phyloP scores from a whole-genome alignment of 1,140 invertebrate species.

The Brachionus calyciflorus region DNA sequence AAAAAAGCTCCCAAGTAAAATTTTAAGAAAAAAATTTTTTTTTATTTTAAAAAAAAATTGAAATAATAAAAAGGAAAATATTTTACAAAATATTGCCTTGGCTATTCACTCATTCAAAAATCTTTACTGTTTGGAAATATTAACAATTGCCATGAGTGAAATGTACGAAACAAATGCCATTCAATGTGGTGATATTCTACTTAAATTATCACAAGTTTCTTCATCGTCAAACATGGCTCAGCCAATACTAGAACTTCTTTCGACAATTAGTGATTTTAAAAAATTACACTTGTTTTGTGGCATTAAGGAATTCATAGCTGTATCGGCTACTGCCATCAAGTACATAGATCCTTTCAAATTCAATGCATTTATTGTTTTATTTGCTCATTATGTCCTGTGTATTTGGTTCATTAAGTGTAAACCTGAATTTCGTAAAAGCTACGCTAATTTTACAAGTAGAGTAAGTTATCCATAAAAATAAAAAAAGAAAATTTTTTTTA shows the following conservation, averaged over 20 bases:
- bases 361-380: constrained; percentile 37
- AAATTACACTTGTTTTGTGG: constrained; percentile 7
- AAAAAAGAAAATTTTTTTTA: too few species aligned
- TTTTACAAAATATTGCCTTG: constrained; percentile 31
- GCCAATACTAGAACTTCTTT: constrained; percentile 34
- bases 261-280: constrained; percentile 38
- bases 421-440: constrained; percentile 39
- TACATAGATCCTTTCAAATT: constrained; percentile 44
- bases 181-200: constrained; percentile 35
- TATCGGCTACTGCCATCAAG: constrained; percentile 36
- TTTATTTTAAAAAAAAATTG: too few species aligned
- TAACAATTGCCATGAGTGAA: constrained; percentile 37
- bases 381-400: constrained; percentile 44
- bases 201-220: constrained; percentile 43
- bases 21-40: neutral
- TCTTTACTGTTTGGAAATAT: constrained; percentile 21
- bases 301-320: constrained; percentile 34
- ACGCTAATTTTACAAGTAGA: constrained; percentile 17
- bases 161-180: constrained; percentile 33
- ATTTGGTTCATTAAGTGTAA: constrained; percentile 41
- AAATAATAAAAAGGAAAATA: constrained; percentile 36
- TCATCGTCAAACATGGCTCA: constrained; percentile 34
- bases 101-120: constrained; percentile 21
- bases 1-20: constrained; percentile 23
- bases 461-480: neutral